These are phyloP conservation scores for Istiophorus platypterus DNA, from an alignment of 2,113 vertebrate species.

Conservation along the genomic window DNA sequence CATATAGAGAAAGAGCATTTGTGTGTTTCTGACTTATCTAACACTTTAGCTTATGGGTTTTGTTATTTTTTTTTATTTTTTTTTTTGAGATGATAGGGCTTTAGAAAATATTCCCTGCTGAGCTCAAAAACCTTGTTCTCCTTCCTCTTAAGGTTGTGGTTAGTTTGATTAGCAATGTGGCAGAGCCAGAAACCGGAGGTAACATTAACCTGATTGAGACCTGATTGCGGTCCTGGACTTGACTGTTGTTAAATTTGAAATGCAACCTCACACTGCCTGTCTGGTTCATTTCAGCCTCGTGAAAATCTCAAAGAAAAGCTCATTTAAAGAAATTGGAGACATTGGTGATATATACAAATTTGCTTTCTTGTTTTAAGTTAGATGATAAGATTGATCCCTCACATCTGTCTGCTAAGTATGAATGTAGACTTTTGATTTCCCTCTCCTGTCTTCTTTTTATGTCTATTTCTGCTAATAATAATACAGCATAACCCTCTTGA, in stretches of 20 bases:
- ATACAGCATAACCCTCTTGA: neutral
- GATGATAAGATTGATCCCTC: neutral
- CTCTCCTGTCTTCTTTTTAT: neutral
- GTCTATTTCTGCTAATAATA: neutral
- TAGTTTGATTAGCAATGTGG: conserved; percentile 17
- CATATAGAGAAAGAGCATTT: neutral
- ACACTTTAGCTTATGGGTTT: neutral
- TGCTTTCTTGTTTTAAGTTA: neutral
- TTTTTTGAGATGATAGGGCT: neutral
- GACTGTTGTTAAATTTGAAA: conserved; percentile 1
- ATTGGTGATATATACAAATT: neutral
- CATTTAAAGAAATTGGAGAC: neutral
- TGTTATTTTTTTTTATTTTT: neutral
- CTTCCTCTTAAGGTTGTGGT: conserved; percentile 24
- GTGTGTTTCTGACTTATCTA: neutral
- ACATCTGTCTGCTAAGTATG: neutral
- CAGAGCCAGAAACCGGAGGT: conserved; percentile 13
- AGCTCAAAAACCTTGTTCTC: conserved; percentile 6
- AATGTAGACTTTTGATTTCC: neutral
- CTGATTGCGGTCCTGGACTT: neutral
- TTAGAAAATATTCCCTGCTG: conserved; percentile 13
- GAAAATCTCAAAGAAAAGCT: neutral
- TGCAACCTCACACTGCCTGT: neutral
- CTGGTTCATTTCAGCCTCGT: neutral
- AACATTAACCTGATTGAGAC: conserved; percentile 30